Conservation (phyloP, 2,888 invertebrate genomes). For the Pterostichus madidus region DNA sequence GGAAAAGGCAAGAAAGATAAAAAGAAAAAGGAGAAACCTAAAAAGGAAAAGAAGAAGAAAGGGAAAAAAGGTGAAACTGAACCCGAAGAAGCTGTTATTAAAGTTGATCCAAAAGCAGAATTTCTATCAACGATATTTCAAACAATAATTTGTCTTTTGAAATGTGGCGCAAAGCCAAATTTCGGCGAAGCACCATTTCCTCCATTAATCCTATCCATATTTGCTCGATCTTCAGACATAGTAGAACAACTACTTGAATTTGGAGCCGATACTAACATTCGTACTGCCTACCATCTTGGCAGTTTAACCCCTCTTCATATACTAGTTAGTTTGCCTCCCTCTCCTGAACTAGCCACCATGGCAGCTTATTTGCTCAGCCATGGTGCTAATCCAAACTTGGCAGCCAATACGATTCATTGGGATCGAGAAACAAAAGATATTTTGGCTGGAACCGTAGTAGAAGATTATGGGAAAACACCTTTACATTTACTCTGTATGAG, state of each 20-base stretch:
- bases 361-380: constrained; percentile 71
- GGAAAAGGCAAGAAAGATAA: constrained; percentile 38
- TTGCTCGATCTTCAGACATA: constrained; percentile 72
- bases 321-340: constrained; percentile 71
- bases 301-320: constrained; percentile 73
- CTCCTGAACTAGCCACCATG: constrained; percentile 70
- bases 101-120: constrained; percentile 23
- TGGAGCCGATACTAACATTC: constrained; percentile 71
- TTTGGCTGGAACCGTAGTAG: constrained; percentile 68
- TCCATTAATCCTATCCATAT: constrained; percentile 73
- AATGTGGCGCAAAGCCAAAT: constrained; percentile 74
- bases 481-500: constrained; percentile 75
- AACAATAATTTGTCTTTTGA: constrained; percentile 73
- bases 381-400: constrained; percentile 72
- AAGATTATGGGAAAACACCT: constrained; percentile 73
- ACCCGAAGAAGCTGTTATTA: neutral
- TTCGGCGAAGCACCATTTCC: constrained; percentile 73
- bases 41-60: constrained; percentile 40
- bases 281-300: constrained; percentile 70
- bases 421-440: constrained; percentile 70
- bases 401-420: constrained; percentile 72
- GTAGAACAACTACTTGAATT: constrained; percentile 69
- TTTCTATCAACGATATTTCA: constrained; percentile 66
- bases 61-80: constrained; percentile 33
- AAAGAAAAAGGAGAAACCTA: constrained; percentile 51